Evolutionary conservation across 2,797 vertebrate species (phyloP).

Genomic region (Diglossa cyanea): DNA sequence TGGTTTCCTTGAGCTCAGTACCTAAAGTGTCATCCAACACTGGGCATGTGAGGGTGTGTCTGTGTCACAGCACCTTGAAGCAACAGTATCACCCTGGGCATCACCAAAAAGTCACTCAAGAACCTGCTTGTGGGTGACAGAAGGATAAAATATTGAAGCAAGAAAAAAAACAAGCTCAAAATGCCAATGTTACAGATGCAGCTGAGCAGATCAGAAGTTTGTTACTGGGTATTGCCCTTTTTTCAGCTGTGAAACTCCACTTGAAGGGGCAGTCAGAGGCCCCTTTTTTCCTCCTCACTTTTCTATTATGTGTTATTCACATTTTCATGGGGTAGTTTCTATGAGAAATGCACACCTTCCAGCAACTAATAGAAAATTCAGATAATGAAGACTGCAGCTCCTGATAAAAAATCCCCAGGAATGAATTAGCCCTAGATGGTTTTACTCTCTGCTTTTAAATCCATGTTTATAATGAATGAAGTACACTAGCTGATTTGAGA

Average conservation of each 20-base stretch:
- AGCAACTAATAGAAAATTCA: conserved; percentile 39
- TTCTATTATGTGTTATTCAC: background rate
- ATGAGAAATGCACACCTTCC: conserved; percentile 40
- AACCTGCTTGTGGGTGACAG: background rate
- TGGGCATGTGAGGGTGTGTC: accelerated
- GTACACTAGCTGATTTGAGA: background rate
- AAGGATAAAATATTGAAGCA: background rate
- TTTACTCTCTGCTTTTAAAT: conserved; percentile 12
- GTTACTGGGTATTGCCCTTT: background rate
- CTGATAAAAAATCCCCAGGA: conserved; percentile 13
- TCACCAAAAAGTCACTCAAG: background rate
- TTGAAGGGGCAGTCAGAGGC: background rate
- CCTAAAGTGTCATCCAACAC: accelerated
- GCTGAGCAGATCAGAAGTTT: background rate
- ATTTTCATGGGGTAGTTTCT: background rate
- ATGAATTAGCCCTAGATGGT: background rate
- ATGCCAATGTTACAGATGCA: background rate
- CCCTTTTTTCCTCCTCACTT: background rate
- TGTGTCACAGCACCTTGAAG: background rate
- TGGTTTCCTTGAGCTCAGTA: background rate
- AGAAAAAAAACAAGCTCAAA: background rate
- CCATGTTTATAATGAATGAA: background rate
- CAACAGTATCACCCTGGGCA: background rate
- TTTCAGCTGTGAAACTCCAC: background rate
- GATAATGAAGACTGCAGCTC: conserved; percentile 35